These are phyloP conservation scores for Drosophila bunnanda DNA, from an alignment of 2,888 invertebrate species.

Conservation along the genomic window DNA sequence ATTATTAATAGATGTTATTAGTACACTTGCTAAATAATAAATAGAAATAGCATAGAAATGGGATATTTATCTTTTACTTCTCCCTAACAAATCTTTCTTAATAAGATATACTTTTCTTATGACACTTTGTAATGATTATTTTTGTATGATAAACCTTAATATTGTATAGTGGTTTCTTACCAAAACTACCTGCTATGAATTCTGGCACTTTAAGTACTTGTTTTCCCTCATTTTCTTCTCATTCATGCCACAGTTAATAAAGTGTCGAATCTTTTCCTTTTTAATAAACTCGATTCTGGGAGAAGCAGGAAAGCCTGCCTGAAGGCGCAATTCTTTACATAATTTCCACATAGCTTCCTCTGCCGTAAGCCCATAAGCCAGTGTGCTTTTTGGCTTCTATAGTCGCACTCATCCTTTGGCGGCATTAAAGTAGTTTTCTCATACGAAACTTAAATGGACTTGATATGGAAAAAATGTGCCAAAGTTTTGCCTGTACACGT, in stretches of 20 bases:
- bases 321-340: constrained; percentile 5
- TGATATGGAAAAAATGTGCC: constrained; percentile 32
- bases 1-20: no score
- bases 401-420: constrained; percentile 4
- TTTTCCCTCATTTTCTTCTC: background rate
- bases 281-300: constrained; percentile 11
- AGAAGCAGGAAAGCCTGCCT: background rate
- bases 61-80: no score
- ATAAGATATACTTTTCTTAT: no score
- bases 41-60: no score
- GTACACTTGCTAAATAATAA: no score
- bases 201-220: no score
- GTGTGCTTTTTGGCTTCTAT: constrained; percentile 12
- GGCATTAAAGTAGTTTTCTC: constrained; percentile 34
- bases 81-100: no score
- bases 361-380: constrained; percentile 22
- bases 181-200: background rate
- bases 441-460: constrained; percentile 34
- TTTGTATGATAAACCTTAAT: no score
- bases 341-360: constrained; percentile 3
- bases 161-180: background rate
- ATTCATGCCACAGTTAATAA: background rate
- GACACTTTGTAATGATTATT: no score
- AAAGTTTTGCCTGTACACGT: constrained; percentile 39
- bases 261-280: background rate